A percentile compares a stretch with the other conserved stretches of the same genome.
Evolutionary conservation across 2,888 invertebrate species (phyloP).

Genomic region (Adelphocoris suturalis): DNA sequence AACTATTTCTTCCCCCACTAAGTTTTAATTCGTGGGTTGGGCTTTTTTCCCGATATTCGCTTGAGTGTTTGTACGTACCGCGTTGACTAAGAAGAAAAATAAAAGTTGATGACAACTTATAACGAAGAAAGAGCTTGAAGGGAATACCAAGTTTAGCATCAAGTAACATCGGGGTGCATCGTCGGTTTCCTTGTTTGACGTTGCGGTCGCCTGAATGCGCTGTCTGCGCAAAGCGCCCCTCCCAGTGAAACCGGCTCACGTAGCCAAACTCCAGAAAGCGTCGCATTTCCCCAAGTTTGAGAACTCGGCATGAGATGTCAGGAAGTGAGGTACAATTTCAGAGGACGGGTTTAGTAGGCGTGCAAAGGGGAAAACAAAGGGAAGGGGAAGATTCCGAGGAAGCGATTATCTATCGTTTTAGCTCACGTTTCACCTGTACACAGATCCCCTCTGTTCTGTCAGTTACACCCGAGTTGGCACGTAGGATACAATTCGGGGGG

Average conservation of each 20-base stretch:
- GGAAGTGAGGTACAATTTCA: neutral
- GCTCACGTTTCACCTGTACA: neutral
- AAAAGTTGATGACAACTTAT: neutral
- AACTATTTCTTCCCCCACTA: no score
- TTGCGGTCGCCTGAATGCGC: slow-evolving; percentile 31
- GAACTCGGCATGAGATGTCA: slow-evolving; percentile 3
- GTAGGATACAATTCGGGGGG: neutral
- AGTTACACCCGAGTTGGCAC: neutral
- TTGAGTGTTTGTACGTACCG: no score
- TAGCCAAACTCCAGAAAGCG: slow-evolving; percentile 50
- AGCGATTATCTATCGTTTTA: slow-evolving; percentile 36
- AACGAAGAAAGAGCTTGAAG: neutral
- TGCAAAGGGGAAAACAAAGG: neutral
- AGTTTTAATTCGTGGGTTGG: no score
- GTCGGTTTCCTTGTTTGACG: slow-evolving; percentile 5
- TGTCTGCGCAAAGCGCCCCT: neutral
- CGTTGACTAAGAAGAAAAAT: neutral
- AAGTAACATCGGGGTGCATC: slow-evolving; percentile 27
- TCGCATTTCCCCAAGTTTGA: neutral
- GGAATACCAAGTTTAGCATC: neutral
- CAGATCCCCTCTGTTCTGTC: neutral
- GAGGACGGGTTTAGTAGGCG: neutral
- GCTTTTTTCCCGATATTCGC: no score
- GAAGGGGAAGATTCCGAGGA: neutral
- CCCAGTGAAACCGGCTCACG: slow-evolving; percentile 15